Base-by-base conservation (phyloP, 1,140 invertebrate species). In the Dufourea novaeangliae region DNA sequence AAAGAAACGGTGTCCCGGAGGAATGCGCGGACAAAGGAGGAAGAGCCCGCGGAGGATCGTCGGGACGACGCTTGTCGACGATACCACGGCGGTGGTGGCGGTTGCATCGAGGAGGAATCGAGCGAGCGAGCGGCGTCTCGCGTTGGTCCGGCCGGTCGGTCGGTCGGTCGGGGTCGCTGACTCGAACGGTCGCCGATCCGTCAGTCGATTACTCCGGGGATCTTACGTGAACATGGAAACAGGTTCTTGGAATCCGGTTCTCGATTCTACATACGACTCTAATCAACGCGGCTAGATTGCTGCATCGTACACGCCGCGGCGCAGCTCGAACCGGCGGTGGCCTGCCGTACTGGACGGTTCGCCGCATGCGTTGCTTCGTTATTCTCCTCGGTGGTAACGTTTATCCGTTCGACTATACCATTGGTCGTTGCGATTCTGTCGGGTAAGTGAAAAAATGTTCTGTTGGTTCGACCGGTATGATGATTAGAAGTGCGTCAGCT, bases 181-280 rank as follows among this genome's bases (percentile, higher is more conserved):
- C 92, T 92, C 89, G 91, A 91, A 92, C 91, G 92, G 92, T 92
- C 91, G 91, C 91, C 91, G 92, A 92, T 92, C 92, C 91, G 91
- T 92, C 92, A 92, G 92, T 92, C 91, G 91, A 92, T 92, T 92
- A 92, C 91, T 92, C 89, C 86, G 89, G 91, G 90, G 91, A 92
- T 92, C 92, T 92, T 92, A 92, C 92, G 92, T 92, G 92, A 92
- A 92, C 92, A 91, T 92, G 92, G 92, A 92, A 92, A 92, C 91
- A 92, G 92, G 92, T 93, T 92, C 91, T 93, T 89, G 92, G 91
- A 93, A 93, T 93, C 92, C 91, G 92, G 92, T 93, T 93, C 90
- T 93, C 88, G 91, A 92, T 93, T 92, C 91, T 93, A 93, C 91
- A 93, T 93, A 92, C 90, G 90, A 92, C 91, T 92, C 92, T 92